These are phyloP conservation scores for Thamnaconus septentrionalis DNA, from an alignment of 2,113 vertebrate species.

Conservation along the genomic window DNA sequence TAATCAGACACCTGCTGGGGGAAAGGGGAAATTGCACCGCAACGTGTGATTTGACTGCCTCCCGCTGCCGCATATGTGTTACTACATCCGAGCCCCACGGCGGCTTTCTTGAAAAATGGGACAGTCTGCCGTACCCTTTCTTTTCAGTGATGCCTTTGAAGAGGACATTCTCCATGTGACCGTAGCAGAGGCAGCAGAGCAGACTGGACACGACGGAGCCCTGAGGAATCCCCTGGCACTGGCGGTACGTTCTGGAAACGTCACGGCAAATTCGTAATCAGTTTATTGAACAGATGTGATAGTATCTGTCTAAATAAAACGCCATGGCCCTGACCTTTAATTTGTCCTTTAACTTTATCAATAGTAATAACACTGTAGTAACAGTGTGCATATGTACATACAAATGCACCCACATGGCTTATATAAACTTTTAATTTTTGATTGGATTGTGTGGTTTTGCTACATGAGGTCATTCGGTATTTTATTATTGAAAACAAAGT, in stretches of 20 bases:
- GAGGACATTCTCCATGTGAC: slow-evolving; percentile 89
- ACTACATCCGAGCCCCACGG: slow-evolving; percentile 4
- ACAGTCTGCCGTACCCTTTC: slow-evolving; percentile 68
- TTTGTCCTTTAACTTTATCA: not conserved
- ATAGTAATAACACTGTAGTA: no score
- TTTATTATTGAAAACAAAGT: no score
- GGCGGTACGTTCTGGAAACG: slow-evolving; percentile 80
- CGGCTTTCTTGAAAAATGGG: not conserved
- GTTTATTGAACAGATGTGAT: not conserved
- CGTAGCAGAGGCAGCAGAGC: slow-evolving; percentile 92
- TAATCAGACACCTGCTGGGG: slow-evolving; percentile 82
- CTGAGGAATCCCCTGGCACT: slow-evolving; percentile 88
- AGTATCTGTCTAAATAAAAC: not conserved
- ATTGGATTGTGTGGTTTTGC: no score
- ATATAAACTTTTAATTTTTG: no score
- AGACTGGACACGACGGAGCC: slow-evolving; percentile 88
- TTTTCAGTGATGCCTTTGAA: slow-evolving; percentile 66
- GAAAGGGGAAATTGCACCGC: slow-evolving; percentile 12
- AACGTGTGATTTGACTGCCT: slow-evolving; percentile 3
- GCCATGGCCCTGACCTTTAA: not conserved
- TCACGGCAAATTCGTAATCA: not conserved
- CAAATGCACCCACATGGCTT: no score
- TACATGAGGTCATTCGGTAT: no score
- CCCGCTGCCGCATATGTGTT: slow-evolving; percentile 30
- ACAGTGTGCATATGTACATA: no score